A percentile compares a stretch with the other conserved stretches of the same genome.
These are phyloP conservation scores for Ips typographus DNA, from an alignment of 1,140 invertebrate genomes.

Conservation along the genomic window DNA sequence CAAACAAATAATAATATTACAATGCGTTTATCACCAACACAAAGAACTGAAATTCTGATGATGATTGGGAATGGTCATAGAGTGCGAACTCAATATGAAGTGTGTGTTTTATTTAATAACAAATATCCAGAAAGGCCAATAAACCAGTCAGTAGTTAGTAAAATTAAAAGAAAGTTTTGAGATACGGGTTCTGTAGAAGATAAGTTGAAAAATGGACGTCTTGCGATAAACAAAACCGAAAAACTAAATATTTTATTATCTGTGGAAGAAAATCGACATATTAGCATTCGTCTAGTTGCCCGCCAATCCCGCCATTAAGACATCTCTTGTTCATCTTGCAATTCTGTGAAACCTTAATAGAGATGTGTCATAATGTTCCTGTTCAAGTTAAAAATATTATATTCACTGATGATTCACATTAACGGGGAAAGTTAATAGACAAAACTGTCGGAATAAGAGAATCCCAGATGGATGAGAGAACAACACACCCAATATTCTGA, in stretches of 20 bases:
- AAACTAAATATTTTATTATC: constrained; percentile 19
- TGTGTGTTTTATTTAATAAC: constrained; percentile 24
- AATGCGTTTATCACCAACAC: background rate
- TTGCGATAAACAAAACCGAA: background rate
- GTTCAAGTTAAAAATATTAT: constrained; percentile 18
- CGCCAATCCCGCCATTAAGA: background rate
- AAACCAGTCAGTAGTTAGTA: constrained; percentile 5
- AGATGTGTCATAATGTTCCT: constrained; percentile 6
- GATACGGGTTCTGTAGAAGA: constrained; percentile 10
- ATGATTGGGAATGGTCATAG: constrained; percentile 24
- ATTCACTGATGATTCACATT: constrained; percentile 25
- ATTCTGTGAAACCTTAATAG: constrained; percentile 14
- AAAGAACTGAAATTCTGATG: constrained; percentile 20
- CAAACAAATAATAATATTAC: no score
- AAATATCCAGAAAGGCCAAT: constrained; percentile 13
- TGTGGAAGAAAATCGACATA: constrained; percentile 17
- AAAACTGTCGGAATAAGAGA: constrained; percentile 31
- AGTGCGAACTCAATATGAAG: constrained; percentile 8
- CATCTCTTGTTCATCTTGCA: constrained; percentile 7
- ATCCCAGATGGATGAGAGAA: constrained; percentile 33
- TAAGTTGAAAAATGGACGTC: constrained; percentile 5
- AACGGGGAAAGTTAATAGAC: constrained; percentile 25
- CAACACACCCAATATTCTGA: constrained; percentile 27
- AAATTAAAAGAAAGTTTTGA: constrained; percentile 5
- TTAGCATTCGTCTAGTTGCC: background rate